Evolutionary conservation across 2,113 vertebrate species (phyloP).

Genomic region (Cynoglossus semilaevis): DNA sequence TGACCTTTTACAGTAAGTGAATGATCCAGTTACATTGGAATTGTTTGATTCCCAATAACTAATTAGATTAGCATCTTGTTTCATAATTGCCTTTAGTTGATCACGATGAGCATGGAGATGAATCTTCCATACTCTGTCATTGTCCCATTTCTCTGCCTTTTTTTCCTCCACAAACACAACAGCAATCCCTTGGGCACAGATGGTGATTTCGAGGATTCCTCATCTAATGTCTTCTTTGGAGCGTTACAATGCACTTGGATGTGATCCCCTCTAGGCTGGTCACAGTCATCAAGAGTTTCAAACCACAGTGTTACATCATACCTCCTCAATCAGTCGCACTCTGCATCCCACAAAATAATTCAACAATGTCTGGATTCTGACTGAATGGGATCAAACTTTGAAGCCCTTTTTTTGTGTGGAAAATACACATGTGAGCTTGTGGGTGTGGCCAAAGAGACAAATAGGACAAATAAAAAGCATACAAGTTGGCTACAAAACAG

Average conservation of each 20-base stretch:
- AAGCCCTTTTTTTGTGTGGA: constrained; percentile 33
- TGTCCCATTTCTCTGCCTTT: constrained; percentile 15
- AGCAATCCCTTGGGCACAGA: constrained; percentile 45
- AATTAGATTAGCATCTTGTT: constrained; percentile 72
- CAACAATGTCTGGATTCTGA: constrained; percentile 37
- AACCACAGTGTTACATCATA: constrained; percentile 52
- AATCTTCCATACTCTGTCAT: constrained; percentile 35
- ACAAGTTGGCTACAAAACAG: background rate
- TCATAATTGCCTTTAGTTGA: constrained; percentile 62
- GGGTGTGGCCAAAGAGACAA: constrained; percentile 27
- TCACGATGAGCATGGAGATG: constrained; percentile 44
- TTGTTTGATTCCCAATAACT: constrained; percentile 75
- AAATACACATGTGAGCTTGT: constrained; percentile 31
- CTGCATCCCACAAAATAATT: constrained; percentile 47
- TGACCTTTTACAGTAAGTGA: constrained; percentile 77
- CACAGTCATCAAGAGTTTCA: constrained; percentile 50
- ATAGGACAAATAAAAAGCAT: constrained; percentile 27
- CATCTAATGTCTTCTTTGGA: constrained; percentile 59
- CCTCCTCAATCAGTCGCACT: constrained; percentile 50
- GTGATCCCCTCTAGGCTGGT: constrained; percentile 43
- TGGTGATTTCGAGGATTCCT: constrained; percentile 56
- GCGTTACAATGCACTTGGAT: constrained; percentile 50
- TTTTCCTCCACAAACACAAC: constrained; percentile 28
- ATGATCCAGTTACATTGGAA: constrained; percentile 72
- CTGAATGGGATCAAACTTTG: constrained; percentile 45